A percentile compares a stretch with the other conserved stretches of the same genome.
phyloP scores from a whole-genome alignment of 37 sponge, comb jelly and placozoan genomes.

The Eunapius fragilis region DNA sequence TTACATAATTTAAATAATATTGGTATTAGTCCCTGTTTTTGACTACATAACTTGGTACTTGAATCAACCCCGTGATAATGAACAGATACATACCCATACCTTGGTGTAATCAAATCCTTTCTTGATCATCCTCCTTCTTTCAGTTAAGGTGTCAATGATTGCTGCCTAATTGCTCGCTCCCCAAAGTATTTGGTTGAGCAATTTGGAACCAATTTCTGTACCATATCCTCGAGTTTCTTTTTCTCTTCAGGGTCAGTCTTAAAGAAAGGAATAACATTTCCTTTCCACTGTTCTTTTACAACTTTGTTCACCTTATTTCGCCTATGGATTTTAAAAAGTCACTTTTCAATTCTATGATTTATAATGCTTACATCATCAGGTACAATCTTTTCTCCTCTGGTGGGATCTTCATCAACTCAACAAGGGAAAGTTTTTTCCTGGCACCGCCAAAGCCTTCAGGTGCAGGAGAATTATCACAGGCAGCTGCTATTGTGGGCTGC shows the following conservation, averaged over 20 bases:
- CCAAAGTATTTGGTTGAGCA: constrained; percentile 10
- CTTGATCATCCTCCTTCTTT: constrained; percentile 15
- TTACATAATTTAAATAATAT: background rate
- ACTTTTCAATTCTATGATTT: background rate
- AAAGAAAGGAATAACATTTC: constrained; percentile 9
- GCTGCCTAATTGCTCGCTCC: constrained; percentile 3
- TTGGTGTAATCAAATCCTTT: constrained; percentile 10
- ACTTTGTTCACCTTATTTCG: constrained; percentile 3
- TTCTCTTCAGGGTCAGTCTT: background rate
- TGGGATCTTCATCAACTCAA: background rate
- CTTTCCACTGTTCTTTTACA: constrained; percentile 2
- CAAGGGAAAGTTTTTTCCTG: constrained; percentile 1
- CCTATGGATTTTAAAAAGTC: constrained; percentile 5
- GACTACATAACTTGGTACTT: background rate
- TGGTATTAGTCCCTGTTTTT: background rate
- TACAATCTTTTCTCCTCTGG: constrained; percentile 15
- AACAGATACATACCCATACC: constrained; percentile 3
- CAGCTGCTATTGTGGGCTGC: background rate
- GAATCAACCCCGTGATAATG: background rate
- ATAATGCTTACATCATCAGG: constrained; percentile 25
- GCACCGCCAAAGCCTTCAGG: background rate
- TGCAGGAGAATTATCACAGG: constrained; percentile 1
- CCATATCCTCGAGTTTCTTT: constrained; percentile 11
- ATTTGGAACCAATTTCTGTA: constrained; percentile 1
- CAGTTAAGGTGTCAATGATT: constrained; percentile 4